Conservation (phyloP, 2,888 invertebrate species). For the Diachrysia chrysitis region DNA sequence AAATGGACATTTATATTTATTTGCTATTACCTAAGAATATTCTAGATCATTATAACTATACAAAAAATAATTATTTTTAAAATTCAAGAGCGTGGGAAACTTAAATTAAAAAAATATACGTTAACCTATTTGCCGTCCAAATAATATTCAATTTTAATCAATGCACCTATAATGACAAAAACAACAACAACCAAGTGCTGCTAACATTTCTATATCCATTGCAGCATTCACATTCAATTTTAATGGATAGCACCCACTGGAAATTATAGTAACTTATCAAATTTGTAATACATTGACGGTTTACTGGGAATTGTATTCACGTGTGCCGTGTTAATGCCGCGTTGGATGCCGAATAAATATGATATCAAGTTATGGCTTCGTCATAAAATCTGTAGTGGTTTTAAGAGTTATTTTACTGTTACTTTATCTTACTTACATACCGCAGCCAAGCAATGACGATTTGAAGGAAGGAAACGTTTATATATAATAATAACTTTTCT, state of each 20-base stretch:
- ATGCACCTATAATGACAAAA: neutral
- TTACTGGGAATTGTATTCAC: neutral
- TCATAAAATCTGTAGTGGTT: constrained; percentile 1
- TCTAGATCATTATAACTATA: too few species aligned
- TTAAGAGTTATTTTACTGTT: neutral
- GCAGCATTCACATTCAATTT: neutral
- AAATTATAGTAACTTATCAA: neutral
- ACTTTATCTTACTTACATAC: constrained; percentile 4
- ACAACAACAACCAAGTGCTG: neutral
- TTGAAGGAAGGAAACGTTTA: neutral
- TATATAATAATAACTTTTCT: neutral
- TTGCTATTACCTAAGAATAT: too few species aligned
- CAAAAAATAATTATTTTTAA: too few species aligned
- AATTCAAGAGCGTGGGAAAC: neutral
- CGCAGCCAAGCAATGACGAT: neutral
- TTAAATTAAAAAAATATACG: neutral
- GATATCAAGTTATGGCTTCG: neutral
- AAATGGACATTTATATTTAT: neutral
- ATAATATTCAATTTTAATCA: neutral
- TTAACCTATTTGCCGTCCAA: too few species aligned
- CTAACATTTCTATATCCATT: neutral
- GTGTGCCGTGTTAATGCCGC: neutral
- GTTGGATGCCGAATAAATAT: neutral
- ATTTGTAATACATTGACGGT: neutral
- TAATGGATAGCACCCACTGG: neutral